Conservation (phyloP, 2,888 invertebrate species). For the Heteropelma amictum region DNA sequence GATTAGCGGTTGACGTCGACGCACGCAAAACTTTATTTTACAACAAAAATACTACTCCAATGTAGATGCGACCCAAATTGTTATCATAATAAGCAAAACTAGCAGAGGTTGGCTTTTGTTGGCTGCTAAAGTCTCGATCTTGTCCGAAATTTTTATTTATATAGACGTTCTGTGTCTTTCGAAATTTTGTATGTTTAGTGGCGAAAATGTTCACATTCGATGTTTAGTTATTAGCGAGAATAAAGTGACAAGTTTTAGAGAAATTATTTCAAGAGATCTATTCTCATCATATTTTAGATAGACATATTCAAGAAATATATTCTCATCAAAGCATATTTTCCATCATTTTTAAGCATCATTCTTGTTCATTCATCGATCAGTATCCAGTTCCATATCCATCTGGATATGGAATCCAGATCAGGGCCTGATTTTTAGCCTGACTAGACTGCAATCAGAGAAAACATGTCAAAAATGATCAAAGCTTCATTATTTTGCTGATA, state of each 20-base stretch:
- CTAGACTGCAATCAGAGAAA: no score
- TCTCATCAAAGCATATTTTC: no score
- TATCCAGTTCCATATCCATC: no score
- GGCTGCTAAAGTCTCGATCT: slow-evolving; percentile 44
- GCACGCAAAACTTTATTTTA: slow-evolving; percentile 16
- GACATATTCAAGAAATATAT: no score
- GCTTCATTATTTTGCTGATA: no score
- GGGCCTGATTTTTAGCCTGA: no score
- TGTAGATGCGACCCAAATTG: slow-evolving; percentile 40
- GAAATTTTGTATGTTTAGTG: slow-evolving; percentile 1
- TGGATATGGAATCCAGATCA: no score
- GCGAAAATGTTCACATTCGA: slow-evolving; percentile 22
- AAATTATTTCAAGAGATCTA: neutral
- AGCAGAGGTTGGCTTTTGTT: slow-evolving; percentile 46
- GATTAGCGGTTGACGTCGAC: no score
- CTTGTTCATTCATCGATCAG: no score
- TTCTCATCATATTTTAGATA: no score
- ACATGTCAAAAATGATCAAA: no score
- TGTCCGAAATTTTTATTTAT: slow-evolving; percentile 36
- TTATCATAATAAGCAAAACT: slow-evolving; percentile 40
- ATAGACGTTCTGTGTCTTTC: slow-evolving; percentile 1
- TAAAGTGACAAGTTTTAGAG: slow-evolving; percentile 6
- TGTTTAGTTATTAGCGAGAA: slow-evolving; percentile 9
- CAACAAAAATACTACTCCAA: slow-evolving; percentile 29
- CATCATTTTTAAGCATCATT: no score